Percentiles rank a stretch among this genome's conserved stretches.
phyloP scores from a whole-genome alignment of 2,888 invertebrate genomes.

The Drosophila anceps region DNA sequence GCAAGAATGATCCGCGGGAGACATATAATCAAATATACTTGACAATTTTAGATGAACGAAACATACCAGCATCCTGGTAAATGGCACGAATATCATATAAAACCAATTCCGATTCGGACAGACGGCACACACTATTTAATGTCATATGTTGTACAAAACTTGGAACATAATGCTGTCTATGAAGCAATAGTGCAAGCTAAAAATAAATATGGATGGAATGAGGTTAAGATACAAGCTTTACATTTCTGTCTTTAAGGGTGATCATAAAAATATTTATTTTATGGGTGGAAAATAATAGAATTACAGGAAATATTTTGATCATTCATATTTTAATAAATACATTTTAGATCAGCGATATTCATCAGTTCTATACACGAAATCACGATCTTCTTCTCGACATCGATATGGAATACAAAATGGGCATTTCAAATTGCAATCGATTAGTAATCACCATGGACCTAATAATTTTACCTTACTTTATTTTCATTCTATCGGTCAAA shows the following conservation, averaged over 20 bases:
- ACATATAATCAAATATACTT: not conserved
- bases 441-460: slow-evolving; percentile 29
- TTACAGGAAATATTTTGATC: not conserved
- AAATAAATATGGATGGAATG: slow-evolving; percentile 91
- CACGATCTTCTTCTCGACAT: slow-evolving; percentile 86
- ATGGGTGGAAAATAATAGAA: not conserved
- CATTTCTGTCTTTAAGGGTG: not conserved
- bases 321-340: not conserved
- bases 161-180: slow-evolving; percentile 89
- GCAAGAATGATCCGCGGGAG: not conserved
- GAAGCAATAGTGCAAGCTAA: slow-evolving; percentile 91
- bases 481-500: slow-evolving; percentile 38
- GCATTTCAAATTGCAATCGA: slow-evolving; percentile 73
- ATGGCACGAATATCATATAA: slow-evolving; percentile 88
- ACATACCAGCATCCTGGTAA: slow-evolving; percentile 90
- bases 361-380: slow-evolving; percentile 90
- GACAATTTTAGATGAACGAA: slow-evolving; percentile 88
- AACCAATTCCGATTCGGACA: slow-evolving; percentile 84
- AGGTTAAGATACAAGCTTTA: slow-evolving; percentile 84
- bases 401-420: slow-evolving; percentile 86
- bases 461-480: slow-evolving; percentile 35
- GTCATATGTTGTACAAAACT: slow-evolving; percentile 88
- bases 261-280: not conserved
- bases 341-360: slow-evolving; percentile 89
- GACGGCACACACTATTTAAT: slow-evolving; percentile 87